Percentiles rank a stretch among this genome's conserved stretches.
Evolutionary conservation across 1,140 invertebrate genomes (phyloP).

Genomic region (Drosophila sp.): DNA sequence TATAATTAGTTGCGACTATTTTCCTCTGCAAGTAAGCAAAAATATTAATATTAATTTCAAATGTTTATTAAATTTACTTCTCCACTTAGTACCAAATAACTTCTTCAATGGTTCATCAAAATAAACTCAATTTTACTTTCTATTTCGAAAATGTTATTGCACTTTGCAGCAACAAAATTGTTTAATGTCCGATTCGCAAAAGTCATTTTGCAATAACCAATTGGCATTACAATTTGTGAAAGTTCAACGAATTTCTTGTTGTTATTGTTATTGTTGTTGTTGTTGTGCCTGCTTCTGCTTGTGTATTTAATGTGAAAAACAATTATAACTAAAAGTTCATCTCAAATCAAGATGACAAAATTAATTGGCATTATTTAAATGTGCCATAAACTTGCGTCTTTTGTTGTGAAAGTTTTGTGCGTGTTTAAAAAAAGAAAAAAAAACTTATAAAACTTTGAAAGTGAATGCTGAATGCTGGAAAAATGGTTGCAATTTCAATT

Average conservation of each 20-base stretch:
- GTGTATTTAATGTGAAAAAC: background rate
- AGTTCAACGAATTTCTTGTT: slow-evolving; percentile 63
- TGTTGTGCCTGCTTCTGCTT: no score
- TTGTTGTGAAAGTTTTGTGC: slow-evolving; percentile 68
- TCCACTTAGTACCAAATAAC: no score
- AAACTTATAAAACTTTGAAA: slow-evolving; percentile 61
- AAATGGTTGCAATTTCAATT: slow-evolving; percentile 33
- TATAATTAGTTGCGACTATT: no score
- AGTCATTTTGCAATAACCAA: slow-evolving; percentile 19
- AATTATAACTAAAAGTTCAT: slow-evolving; percentile 15
- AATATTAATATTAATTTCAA: no score
- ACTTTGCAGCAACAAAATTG: slow-evolving; percentile 1
- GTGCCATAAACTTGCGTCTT: slow-evolving; percentile 42
- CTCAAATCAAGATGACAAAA: slow-evolving; percentile 48
- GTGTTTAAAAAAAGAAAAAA: slow-evolving; percentile 23
- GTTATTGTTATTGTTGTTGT: slow-evolving; percentile 4
- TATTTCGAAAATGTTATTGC: slow-evolving; percentile 39
- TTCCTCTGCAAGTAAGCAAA: no score
- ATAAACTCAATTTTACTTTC: slow-evolving; percentile 49
- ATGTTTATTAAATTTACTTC: no score
- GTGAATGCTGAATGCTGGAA: slow-evolving; percentile 62
- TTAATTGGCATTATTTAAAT: slow-evolving; percentile 71
- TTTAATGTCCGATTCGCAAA: slow-evolving; percentile 10
- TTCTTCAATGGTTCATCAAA: slow-evolving; percentile 16
- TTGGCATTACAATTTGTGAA: slow-evolving; percentile 66